Evolutionary conservation across 2,888 invertebrate species (phyloP).

Genomic region (Agriopis aurantiaria): DNA sequence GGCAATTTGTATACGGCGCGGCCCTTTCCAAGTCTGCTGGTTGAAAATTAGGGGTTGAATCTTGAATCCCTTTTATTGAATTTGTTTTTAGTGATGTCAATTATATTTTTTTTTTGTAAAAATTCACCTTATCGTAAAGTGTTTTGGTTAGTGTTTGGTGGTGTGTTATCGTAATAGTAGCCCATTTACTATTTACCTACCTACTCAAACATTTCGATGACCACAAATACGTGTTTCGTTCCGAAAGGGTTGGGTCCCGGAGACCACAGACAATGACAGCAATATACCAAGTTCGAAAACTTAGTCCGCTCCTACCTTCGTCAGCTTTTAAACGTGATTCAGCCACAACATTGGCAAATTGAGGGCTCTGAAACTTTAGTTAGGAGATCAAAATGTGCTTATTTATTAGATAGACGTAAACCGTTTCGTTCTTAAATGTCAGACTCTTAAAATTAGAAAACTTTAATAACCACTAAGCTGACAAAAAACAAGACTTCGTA

Average conservation of each 20-base stretch:
- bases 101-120: too few species aligned
- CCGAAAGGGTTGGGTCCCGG: conserved; percentile 63
- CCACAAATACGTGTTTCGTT: conserved; percentile 72
- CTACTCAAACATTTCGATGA: conserved; percentile 65
- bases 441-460: conserved; percentile 27
- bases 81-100: too few species aligned
- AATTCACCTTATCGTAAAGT: too few species aligned
- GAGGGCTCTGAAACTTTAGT: conserved; percentile 32
- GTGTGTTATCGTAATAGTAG: not conserved
- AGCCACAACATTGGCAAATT: conserved; percentile 44
- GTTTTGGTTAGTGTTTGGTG: too few species aligned
- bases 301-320: conserved; percentile 65
- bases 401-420: conserved; percentile 30
- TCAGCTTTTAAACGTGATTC: conserved; percentile 56
- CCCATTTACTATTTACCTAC: conserved; percentile 21
- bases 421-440: conserved; percentile 30
- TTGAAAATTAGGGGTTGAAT: too few species aligned
- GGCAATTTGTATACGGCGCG: too few species aligned
- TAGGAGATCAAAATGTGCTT: conserved; percentile 31
- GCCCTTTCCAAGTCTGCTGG: too few species aligned
- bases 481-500: not conserved
- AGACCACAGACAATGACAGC: conserved; percentile 71
- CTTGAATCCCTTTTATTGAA: too few species aligned
- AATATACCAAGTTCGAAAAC: conserved; percentile 71
- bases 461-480: conserved; percentile 12